Evolutionary conservation across 2,113 vertebrate species (phyloP).

Genomic region (Marcusenius ussheri): DNA sequence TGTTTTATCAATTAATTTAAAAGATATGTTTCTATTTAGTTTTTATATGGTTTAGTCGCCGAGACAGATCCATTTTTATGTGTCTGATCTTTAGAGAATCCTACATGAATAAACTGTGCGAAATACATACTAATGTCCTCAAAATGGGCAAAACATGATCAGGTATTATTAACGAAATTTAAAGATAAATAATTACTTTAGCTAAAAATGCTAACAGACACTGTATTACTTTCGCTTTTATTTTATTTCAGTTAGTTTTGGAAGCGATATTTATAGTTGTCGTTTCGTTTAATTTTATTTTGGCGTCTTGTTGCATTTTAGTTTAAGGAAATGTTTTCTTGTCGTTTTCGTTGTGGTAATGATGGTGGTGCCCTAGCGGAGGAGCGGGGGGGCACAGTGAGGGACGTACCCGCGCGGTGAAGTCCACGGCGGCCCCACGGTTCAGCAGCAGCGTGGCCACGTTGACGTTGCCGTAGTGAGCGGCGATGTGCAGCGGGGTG

Average conservation of each 20-base stretch:
- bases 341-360: not conserved
- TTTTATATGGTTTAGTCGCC: not conserved
- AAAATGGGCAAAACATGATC: not conserved
- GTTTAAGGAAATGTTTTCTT: not conserved
- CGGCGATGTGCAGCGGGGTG: conserved; percentile 92
- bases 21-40: not conserved
- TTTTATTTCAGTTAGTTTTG: not conserved
- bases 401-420: conserved; percentile 74
- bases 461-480: conserved; percentile 93
- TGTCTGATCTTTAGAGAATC: not conserved
- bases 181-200: not conserved
- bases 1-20: not conserved
- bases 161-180: not conserved
- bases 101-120: not conserved
- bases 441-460: conserved; percentile 91
- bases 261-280: not conserved
- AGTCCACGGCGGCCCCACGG: conserved; percentile 88
- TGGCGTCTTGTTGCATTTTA: not conserved
- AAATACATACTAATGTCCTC: not conserved
- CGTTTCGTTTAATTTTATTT: not conserved
- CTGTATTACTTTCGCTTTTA: not conserved
- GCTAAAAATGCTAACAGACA: not conserved
- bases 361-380: not conserved
- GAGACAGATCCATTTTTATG: not conserved
- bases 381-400: not conserved